Evolutionary conservation across 2,888 invertebrate species (phyloP), one percentile per base, ranked within the genome.

Genomic region (Mythimna pallens): DNA sequence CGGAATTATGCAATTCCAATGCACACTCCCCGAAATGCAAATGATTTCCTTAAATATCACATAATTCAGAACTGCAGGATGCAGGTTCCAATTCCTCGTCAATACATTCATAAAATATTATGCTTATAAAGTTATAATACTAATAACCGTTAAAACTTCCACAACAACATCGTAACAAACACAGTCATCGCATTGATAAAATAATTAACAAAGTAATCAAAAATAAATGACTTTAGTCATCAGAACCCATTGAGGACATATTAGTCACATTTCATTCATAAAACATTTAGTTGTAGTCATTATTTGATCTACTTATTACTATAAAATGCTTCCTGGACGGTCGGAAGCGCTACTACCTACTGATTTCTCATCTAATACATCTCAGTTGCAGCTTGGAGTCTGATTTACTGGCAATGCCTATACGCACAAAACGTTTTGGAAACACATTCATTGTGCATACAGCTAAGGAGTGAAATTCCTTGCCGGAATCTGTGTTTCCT

Each of bases 261-360:
- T 68, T 58, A 81, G 34, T 79, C 77, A 81, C 40, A 40, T 64
- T 65, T 80, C 80, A 78, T 80, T 80, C 74, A 69, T 65, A 36
- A 76, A 67, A 17, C 4, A 14, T 62, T 76, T 62, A 55, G 14
- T 20, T 34, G 9, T 20, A 34, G 57, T 34, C 57, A 58, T 20
- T 12, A 34, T 58, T 30, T 20, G 9, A 57, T 30, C 5, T 17
- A 3, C 17, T 2, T 17, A 0, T 57, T 57, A 20, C 17, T 52
- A 52, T 52, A n/a, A n/a, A 50, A 50, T 7, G 50, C 50, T 40
- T 40, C 9, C 10, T 36, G 8, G 36, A 36, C 8, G 8, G 36
- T 36, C 36, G 10, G 2, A 40, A 40, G 9, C 9, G 10, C 40
- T 40, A 40, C 40, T 40, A 36, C 40, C 40, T 40, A 40, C 40